Conservation (phyloP, 2,113 vertebrate species). For the Australoheros scitulus region DNA sequence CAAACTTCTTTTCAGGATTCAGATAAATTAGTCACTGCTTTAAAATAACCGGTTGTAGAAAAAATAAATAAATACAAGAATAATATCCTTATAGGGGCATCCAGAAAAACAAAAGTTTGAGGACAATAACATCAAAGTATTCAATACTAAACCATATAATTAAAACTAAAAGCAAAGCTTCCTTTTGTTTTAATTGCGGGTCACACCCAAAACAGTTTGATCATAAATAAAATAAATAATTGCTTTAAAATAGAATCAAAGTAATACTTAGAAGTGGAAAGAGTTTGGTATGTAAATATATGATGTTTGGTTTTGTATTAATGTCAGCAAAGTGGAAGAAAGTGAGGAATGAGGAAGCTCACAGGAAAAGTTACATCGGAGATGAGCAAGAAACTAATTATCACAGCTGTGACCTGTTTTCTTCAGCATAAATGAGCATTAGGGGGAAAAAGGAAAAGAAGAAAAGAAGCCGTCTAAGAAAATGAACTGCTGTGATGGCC, state of each 20-base stretch:
- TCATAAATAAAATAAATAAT: background rate
- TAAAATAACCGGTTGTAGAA: background rate
- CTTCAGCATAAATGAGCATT: constrained; percentile 20
- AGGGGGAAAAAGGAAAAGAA: background rate
- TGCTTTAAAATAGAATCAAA: background rate
- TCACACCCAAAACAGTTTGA: background rate
- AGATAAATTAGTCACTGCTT: constrained; percentile 4
- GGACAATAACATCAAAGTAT: background rate
- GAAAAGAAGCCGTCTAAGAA: constrained; percentile 22
- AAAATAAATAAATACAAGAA: background rate
- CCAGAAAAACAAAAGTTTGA: background rate
- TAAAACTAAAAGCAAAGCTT: background rate
- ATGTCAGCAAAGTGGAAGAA: background rate
- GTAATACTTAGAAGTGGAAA: background rate
- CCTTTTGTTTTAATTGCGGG: background rate
- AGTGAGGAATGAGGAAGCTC: background rate
- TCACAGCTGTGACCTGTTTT: constrained; percentile 43
- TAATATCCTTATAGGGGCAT: background rate
- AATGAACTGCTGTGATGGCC: constrained; percentile 37
- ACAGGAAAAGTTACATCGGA: background rate
- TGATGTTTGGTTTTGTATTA: background rate
- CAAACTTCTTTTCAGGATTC: constrained; percentile 9
- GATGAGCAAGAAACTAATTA: constrained; percentile 22
- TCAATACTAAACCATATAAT: background rate
- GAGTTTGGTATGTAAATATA: background rate